Evolutionary conservation across 2,888 invertebrate species (phyloP), one percentile per base, ranked within the genome.

Genomic region (Colostygia pectinataria): DNA sequence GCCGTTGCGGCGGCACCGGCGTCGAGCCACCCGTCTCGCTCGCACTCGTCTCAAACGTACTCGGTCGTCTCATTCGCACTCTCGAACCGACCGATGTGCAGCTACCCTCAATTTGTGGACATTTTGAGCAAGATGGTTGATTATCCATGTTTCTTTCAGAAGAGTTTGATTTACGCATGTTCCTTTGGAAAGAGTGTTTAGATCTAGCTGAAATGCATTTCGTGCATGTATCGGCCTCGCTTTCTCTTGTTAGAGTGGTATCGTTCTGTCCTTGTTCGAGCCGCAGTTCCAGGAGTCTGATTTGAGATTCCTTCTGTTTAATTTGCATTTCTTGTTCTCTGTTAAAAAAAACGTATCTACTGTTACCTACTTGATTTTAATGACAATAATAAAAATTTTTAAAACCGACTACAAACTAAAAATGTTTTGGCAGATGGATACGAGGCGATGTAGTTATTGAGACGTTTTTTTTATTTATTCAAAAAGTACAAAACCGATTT

Each of bases 321-420:
- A 85, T 72, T 32, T 61, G 63, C 2, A 69, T 59, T 48, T 81
- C 76, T 67, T 77, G 80, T 29, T 77, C 74, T 33, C 84, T 85
- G 65, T 20, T 20, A 6, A 10, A 33, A 15, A 4, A 61, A 65
- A 9, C n/a, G n/a, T 18, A 18, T 18, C 18, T 3, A 18, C 2
- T 3, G 4, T 3, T 18, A 18, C 18, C n/a, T 10, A 27, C n/a
- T n/a, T n/a, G n/a, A n/a, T n/a, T n/a, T n/a, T n/a, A n/a, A n/a
- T n/a, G n/a, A n/a, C n/a, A n/a, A n/a, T n/a, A n/a, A n/a, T n/a
- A n/a, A n/a, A n/a, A n/a, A n/a, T n/a, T n/a, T n/a, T n/a, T n/a
- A n/a, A n/a, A n/a, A n/a, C n/a, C n/a, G n/a, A n/a, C n/a, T n/a
- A n/a, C n/a, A n/a, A n/a, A n/a, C n/a, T n/a, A n/a, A n/a, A n/a